These are phyloP conservation scores for Pygocentrus nattereri DNA, from an alignment of 2,797 vertebrate species.

Conservation along the genomic window DNA sequence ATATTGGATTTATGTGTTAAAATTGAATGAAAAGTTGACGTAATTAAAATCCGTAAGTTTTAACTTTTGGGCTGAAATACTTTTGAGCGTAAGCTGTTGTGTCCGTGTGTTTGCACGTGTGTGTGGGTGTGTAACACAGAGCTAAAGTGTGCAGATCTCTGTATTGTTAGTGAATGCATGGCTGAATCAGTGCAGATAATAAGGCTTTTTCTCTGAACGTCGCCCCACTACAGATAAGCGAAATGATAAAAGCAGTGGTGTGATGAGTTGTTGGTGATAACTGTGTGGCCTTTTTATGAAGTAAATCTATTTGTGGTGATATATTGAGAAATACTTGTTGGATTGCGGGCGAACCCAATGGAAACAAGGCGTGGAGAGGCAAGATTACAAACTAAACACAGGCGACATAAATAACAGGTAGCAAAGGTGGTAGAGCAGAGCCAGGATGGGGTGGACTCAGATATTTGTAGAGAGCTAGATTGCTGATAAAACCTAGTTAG, in stretches of 20 bases:
- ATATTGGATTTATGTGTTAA: too few relatives aligned
- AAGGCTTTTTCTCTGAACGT: neutral
- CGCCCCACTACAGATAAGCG: neutral
- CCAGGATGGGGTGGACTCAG: too few relatives aligned
- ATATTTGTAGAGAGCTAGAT: too few relatives aligned
- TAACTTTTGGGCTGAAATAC: too few relatives aligned
- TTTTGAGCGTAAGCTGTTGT: neutral
- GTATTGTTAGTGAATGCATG: neutral
- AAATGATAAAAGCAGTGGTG: neutral
- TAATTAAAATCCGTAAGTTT: too few relatives aligned
- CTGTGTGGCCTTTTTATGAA: neutral
- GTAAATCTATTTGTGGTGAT: neutral
- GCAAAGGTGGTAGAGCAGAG: too few relatives aligned
- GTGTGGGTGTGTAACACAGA: constrained; percentile 3
- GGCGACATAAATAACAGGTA: too few relatives aligned
- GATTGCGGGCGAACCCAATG: neutral
- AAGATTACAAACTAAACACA: too few relatives aligned
- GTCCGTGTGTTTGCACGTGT: constrained; percentile 1
- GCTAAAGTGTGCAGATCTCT: neutral
- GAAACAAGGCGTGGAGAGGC: neutral
- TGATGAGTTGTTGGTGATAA: neutral
- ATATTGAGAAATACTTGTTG: neutral
- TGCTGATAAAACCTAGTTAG: too few relatives aligned
- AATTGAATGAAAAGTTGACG: too few relatives aligned
- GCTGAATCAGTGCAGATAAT: neutral